phyloP scores from a whole-genome alignment of 2,113 vertebrate species.

The Hydropotes inermis region DNA sequence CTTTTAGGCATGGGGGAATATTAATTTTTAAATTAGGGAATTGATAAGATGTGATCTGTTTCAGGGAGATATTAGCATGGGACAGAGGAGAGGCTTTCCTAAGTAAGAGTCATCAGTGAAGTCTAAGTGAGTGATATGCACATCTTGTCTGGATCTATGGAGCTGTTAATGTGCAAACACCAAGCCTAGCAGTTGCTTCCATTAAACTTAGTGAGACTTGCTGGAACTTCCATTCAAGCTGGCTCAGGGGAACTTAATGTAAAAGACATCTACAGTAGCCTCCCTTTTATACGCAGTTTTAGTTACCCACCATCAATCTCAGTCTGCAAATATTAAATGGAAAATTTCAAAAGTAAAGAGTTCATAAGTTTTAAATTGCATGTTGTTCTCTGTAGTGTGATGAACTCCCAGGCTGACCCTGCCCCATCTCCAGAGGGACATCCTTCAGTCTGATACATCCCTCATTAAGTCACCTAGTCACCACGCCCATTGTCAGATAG shows the following conservation, averaged over 20 bases:
- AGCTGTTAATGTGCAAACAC: not conserved
- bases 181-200: not conserved
- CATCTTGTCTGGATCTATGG: fast-evolving
- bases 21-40: not conserved
- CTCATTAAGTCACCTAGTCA: not conserved
- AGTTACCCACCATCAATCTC: not conserved
- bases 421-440: no score
- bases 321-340: not conserved
- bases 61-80: not conserved
- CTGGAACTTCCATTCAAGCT: not conserved
- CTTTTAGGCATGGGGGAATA: not conserved
- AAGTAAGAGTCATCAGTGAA: not conserved
- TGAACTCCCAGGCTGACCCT: not conserved
- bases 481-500: not conserved
- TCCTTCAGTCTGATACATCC: fast-evolving
- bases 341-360: not conserved
- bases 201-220: not conserved
- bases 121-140: not conserved
- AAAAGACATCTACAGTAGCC: not conserved
- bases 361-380: not conserved
- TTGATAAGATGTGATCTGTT: not conserved
- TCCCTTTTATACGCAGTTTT: not conserved
- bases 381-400: not conserved
- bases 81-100: not conserved
- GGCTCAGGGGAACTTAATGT: not conserved